phyloP scores from a whole-genome alignment of 2,888 invertebrate species.

The Brachyopa scutellaris region DNA sequence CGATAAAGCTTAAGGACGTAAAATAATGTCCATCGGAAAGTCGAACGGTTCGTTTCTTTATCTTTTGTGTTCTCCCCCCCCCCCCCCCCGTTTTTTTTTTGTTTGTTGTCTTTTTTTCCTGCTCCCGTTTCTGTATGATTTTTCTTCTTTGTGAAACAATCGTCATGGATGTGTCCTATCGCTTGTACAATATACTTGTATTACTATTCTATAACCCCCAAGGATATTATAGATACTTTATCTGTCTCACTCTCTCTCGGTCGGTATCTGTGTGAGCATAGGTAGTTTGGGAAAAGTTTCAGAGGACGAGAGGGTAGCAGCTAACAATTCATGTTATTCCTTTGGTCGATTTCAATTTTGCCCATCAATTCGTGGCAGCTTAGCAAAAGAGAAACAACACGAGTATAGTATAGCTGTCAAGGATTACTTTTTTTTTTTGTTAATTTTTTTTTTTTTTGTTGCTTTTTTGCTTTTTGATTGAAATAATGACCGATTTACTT shows the following conservation, averaged over 20 bases:
- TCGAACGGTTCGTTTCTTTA: not conserved
- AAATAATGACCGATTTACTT: slow-evolving; percentile 13
- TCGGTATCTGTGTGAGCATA: too few species aligned
- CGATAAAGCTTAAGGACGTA: slow-evolving; percentile 38
- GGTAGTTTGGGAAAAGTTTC: not conserved
- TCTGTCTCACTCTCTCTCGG: too few species aligned
- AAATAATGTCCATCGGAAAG: slow-evolving; percentile 26
- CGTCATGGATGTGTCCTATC: slow-evolving; percentile 14
- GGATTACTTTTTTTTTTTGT: too few species aligned
- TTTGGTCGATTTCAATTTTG: slow-evolving; percentile 21
- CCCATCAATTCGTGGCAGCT: slow-evolving; percentile 18
- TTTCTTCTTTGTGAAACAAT: slow-evolving; percentile 1
- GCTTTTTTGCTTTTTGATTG: too few species aligned
- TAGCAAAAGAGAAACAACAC: not conserved
- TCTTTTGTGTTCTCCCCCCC: too few species aligned
- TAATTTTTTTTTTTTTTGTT: too few species aligned
- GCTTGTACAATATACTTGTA: not conserved
- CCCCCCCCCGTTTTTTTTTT: not conserved
- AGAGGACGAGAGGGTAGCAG: not conserved
- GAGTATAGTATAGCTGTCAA: too few species aligned
- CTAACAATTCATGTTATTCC: not conserved
- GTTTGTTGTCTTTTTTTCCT: not conserved
- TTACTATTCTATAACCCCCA: not conserved
- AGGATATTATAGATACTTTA: too few species aligned
- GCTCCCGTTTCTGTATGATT: not conserved